Evolutionary conservation across 2,113 vertebrate genomes (phyloP).

Genomic region (Scomber japonicus): DNA sequence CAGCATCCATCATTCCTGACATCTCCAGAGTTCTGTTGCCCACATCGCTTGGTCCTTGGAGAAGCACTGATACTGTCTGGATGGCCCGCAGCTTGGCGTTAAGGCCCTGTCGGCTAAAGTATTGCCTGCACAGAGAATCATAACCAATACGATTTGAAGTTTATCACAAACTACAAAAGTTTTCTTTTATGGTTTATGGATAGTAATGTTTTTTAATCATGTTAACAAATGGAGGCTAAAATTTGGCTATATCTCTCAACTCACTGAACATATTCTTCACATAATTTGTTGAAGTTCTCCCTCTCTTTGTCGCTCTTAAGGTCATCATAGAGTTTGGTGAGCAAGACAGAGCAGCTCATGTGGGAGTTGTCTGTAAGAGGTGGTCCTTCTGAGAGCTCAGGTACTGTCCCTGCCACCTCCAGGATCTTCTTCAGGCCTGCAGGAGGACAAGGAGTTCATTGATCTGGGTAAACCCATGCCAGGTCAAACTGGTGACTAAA

Average conservation of each 20-base stretch:
- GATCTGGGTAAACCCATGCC: background rate
- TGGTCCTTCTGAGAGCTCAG: slow-evolving; percentile 82
- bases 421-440: slow-evolving; percentile 95
- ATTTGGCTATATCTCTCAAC: slow-evolving; percentile 41
- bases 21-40: slow-evolving; percentile 94
- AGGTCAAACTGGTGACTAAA: background rate
- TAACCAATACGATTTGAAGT: background rate
- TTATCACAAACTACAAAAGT: background rate
- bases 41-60: slow-evolving; percentile 94
- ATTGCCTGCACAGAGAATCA: slow-evolving; percentile 82
- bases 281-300: slow-evolving; percentile 93
- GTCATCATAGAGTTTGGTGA: slow-evolving; percentile 95
- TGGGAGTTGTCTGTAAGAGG: slow-evolving; percentile 90
- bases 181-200: background rate
- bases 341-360: slow-evolving; percentile 94
- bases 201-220: background rate
- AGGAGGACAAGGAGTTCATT: slow-evolving; percentile 14
- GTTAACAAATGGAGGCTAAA: no score
- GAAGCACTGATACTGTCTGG: slow-evolving; percentile 93
- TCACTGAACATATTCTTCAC: slow-evolving; percentile 93
- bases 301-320: slow-evolving; percentile 93
- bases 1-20: slow-evolving; percentile 92
- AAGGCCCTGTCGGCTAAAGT: slow-evolving; percentile 87
- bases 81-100: slow-evolving; percentile 92
- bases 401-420: slow-evolving; percentile 91